Evolutionary conservation across 2,797 vertebrate genomes (phyloP), one percentile per base, ranked within the genome.

Genomic region (Peromyscus melanophrys): DNA sequence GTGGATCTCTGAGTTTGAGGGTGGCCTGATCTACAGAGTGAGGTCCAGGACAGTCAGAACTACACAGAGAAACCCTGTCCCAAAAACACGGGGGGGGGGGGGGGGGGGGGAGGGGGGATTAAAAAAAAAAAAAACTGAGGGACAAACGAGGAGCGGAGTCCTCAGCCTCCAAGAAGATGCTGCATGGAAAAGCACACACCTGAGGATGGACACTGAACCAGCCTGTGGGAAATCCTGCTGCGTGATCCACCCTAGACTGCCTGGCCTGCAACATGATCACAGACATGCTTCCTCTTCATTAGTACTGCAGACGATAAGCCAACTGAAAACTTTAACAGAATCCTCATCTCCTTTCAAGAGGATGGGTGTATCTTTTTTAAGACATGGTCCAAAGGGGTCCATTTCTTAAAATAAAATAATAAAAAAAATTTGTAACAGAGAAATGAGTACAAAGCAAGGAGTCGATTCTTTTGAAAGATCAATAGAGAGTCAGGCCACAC

Each of bases 231-330:
- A 17, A 21, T 14, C 19, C 11, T 4, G 78, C 69, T 9, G 78
- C 10, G 10, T 31, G 43, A 19, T 40, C n/a, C 19, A 6, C 10
- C 10, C 46, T 10, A 11, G 7, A 10, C 46, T 0, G 29, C 17
- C 52, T 1, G 17, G 81, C 81, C 9, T 0, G 73, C 0, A 1
- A 29, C n/a, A 37, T 55, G 40, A 55, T 81, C 23, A 1, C 0
- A 1, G 59, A 9, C 10, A 61, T 61, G 21, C 34, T 21, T 76
- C 49, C 40, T 86, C n/a, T 80, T 71, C 27, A 13, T 19, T 37
- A 67, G 80, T 19, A 43, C 4, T 46, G 46, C 40, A 75, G 27
- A 34, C 5, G 52, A 63, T 11, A 85, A 87, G 31, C 31, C 27
- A n/a, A 11, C 52, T 71, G 71, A 76, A 82, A 89, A 73, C n/a